Conservation (phyloP, 2,797 vertebrate genomes). For the Chaunax sp. region DNA sequence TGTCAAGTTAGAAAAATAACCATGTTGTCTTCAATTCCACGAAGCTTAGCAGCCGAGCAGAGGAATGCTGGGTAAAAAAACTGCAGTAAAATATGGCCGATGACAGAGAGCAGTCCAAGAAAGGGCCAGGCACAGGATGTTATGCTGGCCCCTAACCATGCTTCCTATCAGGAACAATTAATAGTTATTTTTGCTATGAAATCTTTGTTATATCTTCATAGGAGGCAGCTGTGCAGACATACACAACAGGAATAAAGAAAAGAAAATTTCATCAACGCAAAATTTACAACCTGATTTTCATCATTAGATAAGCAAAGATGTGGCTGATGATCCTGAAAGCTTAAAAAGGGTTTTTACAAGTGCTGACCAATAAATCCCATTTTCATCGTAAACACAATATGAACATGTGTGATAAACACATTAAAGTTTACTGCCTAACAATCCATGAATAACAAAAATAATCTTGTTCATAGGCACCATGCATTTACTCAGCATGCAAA, state of each 20-base stretch:
- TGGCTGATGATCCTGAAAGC: too few species aligned
- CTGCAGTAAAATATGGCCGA: conserved; percentile 27
- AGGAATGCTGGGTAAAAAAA: conserved; percentile 56
- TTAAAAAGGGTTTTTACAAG: too few species aligned
- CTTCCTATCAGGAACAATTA: background rate
- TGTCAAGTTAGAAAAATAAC: conserved; percentile 60
- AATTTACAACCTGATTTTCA: background rate
- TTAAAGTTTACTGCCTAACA: too few species aligned
- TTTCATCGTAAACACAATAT: too few species aligned
- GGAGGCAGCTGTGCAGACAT: conserved; percentile 16
- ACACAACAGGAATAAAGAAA: background rate
- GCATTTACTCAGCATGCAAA: too few species aligned
- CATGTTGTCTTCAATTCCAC: conserved; percentile 33
- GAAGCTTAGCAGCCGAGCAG: conserved; percentile 59
- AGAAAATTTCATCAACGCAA: background rate
- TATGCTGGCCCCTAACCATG: background rate
- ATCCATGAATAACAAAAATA: too few species aligned
- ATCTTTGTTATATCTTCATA: background rate
- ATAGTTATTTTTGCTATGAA: background rate
- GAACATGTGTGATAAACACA: too few species aligned
- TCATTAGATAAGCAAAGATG: too few species aligned
- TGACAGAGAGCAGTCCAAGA: conserved; percentile 18
- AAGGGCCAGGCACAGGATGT: conserved; percentile 12
- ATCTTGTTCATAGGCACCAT: too few species aligned
- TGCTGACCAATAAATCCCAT: too few species aligned